phyloP scores from a whole-genome alignment of 2,797 vertebrate species.

The Chloroceryle inda region DNA sequence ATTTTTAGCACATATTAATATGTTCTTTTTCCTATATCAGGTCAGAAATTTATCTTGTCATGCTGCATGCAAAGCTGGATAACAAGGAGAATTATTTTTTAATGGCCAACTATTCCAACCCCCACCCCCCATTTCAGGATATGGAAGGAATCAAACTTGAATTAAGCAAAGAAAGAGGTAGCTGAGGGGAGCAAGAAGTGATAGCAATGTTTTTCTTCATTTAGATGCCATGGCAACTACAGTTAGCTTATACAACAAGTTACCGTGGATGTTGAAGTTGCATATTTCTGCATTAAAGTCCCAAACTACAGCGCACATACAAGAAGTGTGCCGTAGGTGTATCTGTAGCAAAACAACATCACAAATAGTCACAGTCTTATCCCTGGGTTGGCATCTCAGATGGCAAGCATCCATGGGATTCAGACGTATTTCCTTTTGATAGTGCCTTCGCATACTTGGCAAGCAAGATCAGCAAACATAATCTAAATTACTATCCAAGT shows the following conservation, averaged over 20 bases:
- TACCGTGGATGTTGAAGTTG: neutral
- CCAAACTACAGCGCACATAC: neutral
- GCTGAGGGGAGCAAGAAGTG: neutral
- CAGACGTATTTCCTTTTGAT: neutral
- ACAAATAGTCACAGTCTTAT: neutral
- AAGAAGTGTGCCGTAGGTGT: neutral
- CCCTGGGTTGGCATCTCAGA: neutral
- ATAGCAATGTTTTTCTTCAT: neutral
- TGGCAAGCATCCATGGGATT: neutral
- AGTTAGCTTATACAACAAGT: neutral
- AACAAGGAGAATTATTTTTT: neutral
- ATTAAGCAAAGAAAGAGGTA: neutral
- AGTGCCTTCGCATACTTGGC: neutral
- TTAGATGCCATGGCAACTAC: neutral
- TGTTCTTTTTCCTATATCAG: neutral
- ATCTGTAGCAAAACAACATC: neutral
- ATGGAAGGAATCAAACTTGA: neutral
- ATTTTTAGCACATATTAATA: neutral
- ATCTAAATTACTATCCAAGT: neutral
- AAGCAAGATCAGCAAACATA: neutral
- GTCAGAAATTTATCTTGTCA: neutral
- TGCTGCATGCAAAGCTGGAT: neutral
- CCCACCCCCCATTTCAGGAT: neutral
- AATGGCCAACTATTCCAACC: neutral
- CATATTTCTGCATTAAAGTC: neutral